Evolutionary conservation across 2,888 invertebrate species (phyloP).

Genomic region (Drosophila lutescens): DNA sequence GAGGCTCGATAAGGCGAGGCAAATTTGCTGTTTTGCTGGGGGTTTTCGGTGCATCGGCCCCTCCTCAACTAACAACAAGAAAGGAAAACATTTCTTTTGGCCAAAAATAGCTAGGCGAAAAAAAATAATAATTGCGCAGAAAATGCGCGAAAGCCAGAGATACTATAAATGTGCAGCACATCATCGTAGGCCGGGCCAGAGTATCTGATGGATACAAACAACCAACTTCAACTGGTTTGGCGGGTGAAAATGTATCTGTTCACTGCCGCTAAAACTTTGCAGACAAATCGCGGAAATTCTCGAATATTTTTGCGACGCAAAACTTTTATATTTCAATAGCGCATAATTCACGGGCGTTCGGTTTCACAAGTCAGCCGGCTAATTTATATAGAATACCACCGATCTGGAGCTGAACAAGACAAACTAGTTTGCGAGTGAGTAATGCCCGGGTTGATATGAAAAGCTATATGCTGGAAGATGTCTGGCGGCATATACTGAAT

Average conservation of each 20-base stretch:
- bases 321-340: conserved; percentile 45
- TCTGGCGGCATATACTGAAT: conserved; percentile 21
- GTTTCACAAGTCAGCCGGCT: conserved; percentile 48
- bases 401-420: conserved; percentile 35
- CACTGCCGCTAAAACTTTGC: conserved; percentile 3
- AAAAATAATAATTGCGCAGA: conserved; percentile 34
- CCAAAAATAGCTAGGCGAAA: conserved; percentile 34
- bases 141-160: conserved; percentile 36
- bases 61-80: conserved; percentile 35
- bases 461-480: conserved; percentile 5
- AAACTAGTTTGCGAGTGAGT: conserved; percentile 30
- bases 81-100: conserved; percentile 35
- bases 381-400: conserved; percentile 27
- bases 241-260: conserved; percentile 31
- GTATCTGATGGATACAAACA: conserved; percentile 35
- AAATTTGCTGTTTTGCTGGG: conserved; percentile 17
- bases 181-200: conserved; percentile 20
- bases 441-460: conserved; percentile 10
- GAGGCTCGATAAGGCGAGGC: conserved; percentile 20
- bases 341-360: conserved; percentile 40
- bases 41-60: conserved; percentile 35
- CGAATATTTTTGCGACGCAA: conserved; percentile 60
- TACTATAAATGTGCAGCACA: conserved; percentile 24
- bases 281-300: conserved; percentile 60
- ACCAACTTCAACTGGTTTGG: conserved; percentile 39